Evolutionary conservation across 2,797 vertebrate species (phyloP).

Genomic region (Pogoniulus pusillus): DNA sequence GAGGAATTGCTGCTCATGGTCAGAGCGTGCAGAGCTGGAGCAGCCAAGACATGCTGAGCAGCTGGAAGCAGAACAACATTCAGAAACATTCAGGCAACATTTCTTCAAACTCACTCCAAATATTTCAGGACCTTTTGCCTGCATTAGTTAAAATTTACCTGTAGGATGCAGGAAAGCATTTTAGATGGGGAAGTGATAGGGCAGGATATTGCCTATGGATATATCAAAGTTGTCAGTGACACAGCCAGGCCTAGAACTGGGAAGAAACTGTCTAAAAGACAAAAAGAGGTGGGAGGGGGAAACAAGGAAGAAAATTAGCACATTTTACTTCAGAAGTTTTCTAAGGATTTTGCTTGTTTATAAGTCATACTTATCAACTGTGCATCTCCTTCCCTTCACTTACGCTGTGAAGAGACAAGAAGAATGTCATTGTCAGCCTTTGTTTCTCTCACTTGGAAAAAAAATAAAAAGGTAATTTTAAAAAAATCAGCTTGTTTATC

Average conservation of each 20-base stretch:
- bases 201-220: background rate
- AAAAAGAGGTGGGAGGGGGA: background rate
- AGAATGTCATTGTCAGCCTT: background rate
- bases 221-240: background rate
- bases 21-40: slow-evolving; percentile 56
- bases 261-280: background rate
- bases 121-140: background rate
- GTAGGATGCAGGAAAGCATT: background rate
- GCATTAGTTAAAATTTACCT: slow-evolving; percentile 24
- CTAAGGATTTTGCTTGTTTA: background rate
- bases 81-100: background rate
- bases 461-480: background rate
- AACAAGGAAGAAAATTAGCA: background rate
- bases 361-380: background rate
- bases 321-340: background rate
- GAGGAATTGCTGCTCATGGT: slow-evolving; percentile 88
- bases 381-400: background rate
- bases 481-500: background rate
- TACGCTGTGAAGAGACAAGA: background rate
- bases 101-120: background rate
- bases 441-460: background rate
- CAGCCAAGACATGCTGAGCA: slow-evolving; percentile 75
- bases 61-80: slow-evolving; percentile 59
- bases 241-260: background rate
- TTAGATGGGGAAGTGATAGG: background rate